Evolutionary conservation across 2,888 invertebrate species (phyloP), one percentile per base, ranked within the genome.

Genomic region (Falcaria lacertinaria): DNA sequence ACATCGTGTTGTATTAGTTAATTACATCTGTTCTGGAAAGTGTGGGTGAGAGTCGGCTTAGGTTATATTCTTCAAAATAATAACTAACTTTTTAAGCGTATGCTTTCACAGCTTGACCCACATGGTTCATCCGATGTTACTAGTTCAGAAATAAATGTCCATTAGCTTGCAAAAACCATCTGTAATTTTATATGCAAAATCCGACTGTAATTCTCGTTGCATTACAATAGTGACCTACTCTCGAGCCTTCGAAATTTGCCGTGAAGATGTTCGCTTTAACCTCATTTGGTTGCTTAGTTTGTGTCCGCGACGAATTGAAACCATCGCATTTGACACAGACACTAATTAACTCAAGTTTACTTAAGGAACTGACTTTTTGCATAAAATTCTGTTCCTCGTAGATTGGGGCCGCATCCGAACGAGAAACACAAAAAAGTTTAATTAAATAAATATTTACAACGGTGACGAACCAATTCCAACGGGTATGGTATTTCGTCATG

Each of bases 291-390:
- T 43, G 41, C 44, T 43, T 41, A 42, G 39, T 43, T 50, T 52
- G 57, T 52, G 57, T 62, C 63, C 65, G 61, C 56, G 43, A 54
- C 63, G 52, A 65, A 71, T 68, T 50, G 42, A 56, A 54, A 56
- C 51, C 64, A 57, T 66, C 58, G 53, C 54, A 52, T 68, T 68
- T 61, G 69, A 68, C 60, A 67, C 71, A 64, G 70, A 48, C 51
- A 52, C 60, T 74, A 69, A 71, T 69, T 66, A 68, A 62, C 53
- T 57, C 46, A 44, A 63, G 63, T 67, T 64, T 60, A 63, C 51
- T 57, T 41, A 57, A 42, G 48, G 54, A 57, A 51, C 52, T 52
- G 33, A 49, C 56, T 54, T 58, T 61, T 28, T 61, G 49, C 45
- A 45, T 44, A 34, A 49, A 48, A 56, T 48, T 50, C 58, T 64